These are phyloP conservation scores for Actinemys pallida DNA, from an alignment of 2,113 vertebrate species.

Conservation along the genomic window DNA sequence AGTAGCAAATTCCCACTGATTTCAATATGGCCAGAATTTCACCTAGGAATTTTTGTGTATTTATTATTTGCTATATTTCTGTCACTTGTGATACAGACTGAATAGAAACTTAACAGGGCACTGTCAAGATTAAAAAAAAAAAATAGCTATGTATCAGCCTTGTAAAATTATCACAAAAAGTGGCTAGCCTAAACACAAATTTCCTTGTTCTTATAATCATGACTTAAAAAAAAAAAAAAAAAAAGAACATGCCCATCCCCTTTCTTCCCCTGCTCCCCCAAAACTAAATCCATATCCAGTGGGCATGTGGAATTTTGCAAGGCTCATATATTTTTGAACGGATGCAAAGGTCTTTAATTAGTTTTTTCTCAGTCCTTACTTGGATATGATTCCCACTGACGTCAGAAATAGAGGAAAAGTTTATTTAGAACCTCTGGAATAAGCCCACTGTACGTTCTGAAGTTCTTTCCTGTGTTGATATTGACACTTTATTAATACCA, in stretches of 20 bases:
- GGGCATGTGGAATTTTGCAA: not conserved
- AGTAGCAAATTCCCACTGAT: not conserved
- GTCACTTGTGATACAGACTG: not conserved
- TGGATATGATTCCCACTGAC: not conserved
- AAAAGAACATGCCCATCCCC: not conserved
- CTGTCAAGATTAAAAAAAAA: not conserved
- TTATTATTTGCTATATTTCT: not conserved
- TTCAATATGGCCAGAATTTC: not conserved
- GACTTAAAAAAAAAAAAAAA: not conserved
- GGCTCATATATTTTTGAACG: not conserved
- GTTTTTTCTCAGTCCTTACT: not conserved
- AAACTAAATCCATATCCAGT: conserved; percentile 3
- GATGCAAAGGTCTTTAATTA: not conserved
- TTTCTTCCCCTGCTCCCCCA: conserved; percentile 6
- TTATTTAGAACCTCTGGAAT: not conserved
- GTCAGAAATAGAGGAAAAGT: not conserved
- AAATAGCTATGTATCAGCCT: not conserved
- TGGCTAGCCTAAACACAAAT: not conserved
- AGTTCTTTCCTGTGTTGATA: not conserved
- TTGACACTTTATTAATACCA: not conserved
- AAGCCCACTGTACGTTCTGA: not conserved
- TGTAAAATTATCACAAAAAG: conserved; percentile 26
- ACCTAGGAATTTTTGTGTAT: not conserved
- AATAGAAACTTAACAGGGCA: not conserved
- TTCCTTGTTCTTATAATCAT: conserved; percentile 32